Evolutionary conservation across 2,888 invertebrate species (phyloP).

Genomic region (Embidobia sp.): DNA sequence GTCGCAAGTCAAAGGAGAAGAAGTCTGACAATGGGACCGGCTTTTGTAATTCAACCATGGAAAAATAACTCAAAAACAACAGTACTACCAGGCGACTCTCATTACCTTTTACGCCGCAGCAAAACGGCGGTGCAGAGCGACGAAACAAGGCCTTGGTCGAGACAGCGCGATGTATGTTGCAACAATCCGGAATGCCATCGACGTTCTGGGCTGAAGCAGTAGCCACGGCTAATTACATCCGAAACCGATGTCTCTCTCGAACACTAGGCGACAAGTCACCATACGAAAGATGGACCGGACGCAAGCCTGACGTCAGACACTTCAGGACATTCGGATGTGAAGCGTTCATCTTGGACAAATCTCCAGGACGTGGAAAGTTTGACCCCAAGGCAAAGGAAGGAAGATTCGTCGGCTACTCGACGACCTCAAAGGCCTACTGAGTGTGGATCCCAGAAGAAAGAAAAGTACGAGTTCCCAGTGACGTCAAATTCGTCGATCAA

Average conservation of each 20-base stretch:
- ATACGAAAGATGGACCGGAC: constrained; percentile 56
- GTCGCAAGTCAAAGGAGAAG: too few relatives aligned
- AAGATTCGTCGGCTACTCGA: constrained; percentile 21
- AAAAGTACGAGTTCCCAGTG: constrained; percentile 1
- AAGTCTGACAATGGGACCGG: constrained; percentile 7
- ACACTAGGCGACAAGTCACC: constrained; percentile 55
- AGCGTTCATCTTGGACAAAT: neutral
- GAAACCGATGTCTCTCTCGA: constrained; percentile 67
- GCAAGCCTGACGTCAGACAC: neutral
- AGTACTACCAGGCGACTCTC: neutral
- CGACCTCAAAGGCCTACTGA: constrained; percentile 19
- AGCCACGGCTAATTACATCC: constrained; percentile 66
- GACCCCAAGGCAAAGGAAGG: constrained; percentile 5
- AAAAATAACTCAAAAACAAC: neutral
- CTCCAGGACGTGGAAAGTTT: neutral
- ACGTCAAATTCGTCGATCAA: constrained; percentile 6
- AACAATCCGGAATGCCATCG: constrained; percentile 3
- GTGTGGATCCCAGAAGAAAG: constrained; percentile 7
- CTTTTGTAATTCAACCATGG: constrained; percentile 10
- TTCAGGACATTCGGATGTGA: constrained; percentile 3
- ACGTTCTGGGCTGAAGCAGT: constrained; percentile 68
- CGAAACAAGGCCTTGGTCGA: constrained; percentile 2
- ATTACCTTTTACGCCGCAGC: constrained; percentile 1
- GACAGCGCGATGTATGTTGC: constrained; percentile 8
- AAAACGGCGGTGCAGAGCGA: constrained; percentile 11